A percentile compares a stretch with the other conserved stretches of the same genome.
Evolutionary conservation across 2,113 vertebrate genomes (phyloP).

Genomic region (Anthoscopus minutus): DNA sequence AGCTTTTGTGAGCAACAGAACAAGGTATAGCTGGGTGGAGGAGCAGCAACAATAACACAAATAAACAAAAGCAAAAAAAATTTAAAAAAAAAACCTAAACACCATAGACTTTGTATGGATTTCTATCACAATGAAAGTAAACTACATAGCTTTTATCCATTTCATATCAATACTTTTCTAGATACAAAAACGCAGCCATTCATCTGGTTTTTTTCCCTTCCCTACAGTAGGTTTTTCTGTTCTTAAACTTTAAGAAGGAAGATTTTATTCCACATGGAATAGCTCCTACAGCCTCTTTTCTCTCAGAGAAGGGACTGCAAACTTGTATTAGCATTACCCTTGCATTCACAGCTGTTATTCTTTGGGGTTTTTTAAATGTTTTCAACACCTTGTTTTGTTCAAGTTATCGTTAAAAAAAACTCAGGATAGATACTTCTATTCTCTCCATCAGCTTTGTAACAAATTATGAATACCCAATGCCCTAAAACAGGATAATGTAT

Average conservation of each 20-base stretch:
- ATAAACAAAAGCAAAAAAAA: neutral
- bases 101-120: neutral
- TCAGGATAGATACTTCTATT: neutral
- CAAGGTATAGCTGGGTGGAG: rapidly evolving
- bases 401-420: neutral
- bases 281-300: neutral
- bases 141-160: neutral
- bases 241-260: neutral
- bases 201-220: neutral
- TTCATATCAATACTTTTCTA: neutral
- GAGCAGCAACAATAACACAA: neutral
- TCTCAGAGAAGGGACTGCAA: neutral
- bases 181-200: neutral
- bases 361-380: neutral
- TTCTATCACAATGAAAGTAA: neutral
- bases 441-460: neutral
- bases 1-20: neutral
- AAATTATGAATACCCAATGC: neutral
- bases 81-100: neutral
- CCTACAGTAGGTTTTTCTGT: neutral
- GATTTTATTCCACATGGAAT: neutral
- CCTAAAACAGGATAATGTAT: neutral
- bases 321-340: neutral
- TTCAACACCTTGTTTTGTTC: neutral
- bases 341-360: neutral